Evolutionary conservation across 2,888 invertebrate species (phyloP), one percentile per base, ranked within the genome.

Genomic region (Corbicula japonica): DNA sequence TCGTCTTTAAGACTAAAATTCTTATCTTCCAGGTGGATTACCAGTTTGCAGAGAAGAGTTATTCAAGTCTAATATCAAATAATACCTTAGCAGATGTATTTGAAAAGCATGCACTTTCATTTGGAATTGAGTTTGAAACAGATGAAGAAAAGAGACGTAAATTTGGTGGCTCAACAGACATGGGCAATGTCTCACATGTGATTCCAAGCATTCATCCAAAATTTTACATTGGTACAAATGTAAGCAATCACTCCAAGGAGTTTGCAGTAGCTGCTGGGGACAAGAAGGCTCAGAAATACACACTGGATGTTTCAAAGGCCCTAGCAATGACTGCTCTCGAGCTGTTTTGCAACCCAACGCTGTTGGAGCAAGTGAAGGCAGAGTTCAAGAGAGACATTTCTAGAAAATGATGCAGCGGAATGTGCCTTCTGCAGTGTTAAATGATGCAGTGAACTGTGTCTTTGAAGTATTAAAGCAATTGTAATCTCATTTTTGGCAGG

Each of bases 121-220:
- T 91, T 10, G 92, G 91, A 62, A 71, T 89, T 1, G 76, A 85
- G 62, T 86, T 87, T 70, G 86, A 87, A 52, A 82, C 81, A 41
- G 76, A 86, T 26, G 80, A 81, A 38, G 81, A 80, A 26, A 84
- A 76, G 15, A 74, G 72, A 8, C 61, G 73, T n/a, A 88, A 85
- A 62, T 88, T 83, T 70, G 90, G 87, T 10, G 92, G 92, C 1
- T 93, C 92, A 5, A 90, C 92, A 3, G 93, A 93, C 58, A 92
- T 92, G 91, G 93, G 93, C 1, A 92, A 93, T 76, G 91, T 93
- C 5, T 91, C 92, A 2, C 89, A 91, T 48, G 87, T 89, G 10
- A 85, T 93, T 21, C 93, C 93, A 3, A 90, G 90, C 41, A 90
- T 93, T 15, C 92, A 93, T 69, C 91, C 91, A 0, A 88, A 87